phyloP scores from a whole-genome alignment of 2,113 vertebrate genomes.

The Talpa occidentalis region DNA sequence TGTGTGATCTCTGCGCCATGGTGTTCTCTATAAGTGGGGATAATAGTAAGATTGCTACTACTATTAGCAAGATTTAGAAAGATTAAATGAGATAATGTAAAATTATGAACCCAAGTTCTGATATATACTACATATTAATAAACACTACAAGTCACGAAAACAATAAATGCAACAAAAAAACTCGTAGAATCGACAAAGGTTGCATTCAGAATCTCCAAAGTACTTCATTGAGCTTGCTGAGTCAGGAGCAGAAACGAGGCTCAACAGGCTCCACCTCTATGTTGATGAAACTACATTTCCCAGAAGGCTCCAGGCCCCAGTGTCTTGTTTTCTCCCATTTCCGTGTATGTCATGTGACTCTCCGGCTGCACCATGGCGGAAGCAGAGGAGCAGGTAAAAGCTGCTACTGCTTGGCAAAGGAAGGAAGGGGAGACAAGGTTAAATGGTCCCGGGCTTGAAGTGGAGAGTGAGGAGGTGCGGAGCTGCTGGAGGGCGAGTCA shows the following conservation, averaged over 20 bases:
- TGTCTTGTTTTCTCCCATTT: background rate
- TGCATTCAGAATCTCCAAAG: background rate
- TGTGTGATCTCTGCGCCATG: background rate
- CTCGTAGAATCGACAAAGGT: background rate
- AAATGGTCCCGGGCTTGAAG: no score
- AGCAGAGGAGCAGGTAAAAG: conserved; percentile 90
- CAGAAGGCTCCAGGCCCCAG: rapidly evolving
- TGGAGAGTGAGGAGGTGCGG: background rate
- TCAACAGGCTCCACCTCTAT: rapidly evolving
- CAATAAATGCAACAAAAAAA: background rate
- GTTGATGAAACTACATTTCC: conserved; percentile 83
- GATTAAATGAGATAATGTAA: background rate
- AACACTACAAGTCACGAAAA: background rate
- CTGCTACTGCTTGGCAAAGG: background rate
- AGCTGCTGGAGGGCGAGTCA: background rate
- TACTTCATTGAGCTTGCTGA: background rate
- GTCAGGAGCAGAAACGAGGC: rapidly evolving
- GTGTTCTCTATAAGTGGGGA: background rate
- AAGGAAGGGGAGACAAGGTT: rapidly evolving
- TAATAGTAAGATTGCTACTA: background rate
- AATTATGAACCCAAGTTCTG: background rate
- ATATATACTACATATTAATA: background rate
- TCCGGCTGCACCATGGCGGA: conserved; percentile 89
- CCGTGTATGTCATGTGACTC: conserved; percentile 88
- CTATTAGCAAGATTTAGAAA: background rate